Evolutionary conservation across 2,888 invertebrate species (phyloP).

Genomic region (Melinaea marsaeus): DNA sequence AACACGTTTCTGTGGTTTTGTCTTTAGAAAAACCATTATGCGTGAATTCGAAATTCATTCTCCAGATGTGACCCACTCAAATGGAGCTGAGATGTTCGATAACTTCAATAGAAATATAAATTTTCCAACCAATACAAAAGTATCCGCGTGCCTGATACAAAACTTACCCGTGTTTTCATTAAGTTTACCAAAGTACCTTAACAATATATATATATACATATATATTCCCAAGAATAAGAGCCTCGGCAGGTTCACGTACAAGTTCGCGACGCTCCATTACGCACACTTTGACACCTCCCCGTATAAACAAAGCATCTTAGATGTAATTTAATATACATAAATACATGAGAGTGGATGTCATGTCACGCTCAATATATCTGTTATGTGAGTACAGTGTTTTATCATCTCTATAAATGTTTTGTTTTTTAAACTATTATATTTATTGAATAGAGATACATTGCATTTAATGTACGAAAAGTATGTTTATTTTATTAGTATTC

Average conservation of each 20-base stretch:
- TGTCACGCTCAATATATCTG: conserved; percentile 25
- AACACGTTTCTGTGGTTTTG: no score
- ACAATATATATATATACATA: background rate
- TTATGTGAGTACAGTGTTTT: conserved; percentile 9
- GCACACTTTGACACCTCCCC: conserved; percentile 33
- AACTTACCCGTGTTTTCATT: background rate
- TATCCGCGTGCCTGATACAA: background rate
- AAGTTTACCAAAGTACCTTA: conserved; percentile 4
- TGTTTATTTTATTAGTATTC: conserved; percentile 13
- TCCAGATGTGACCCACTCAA: background rate
- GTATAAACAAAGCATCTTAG: conserved; percentile 35
- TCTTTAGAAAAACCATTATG: no score
- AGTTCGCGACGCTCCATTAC: conserved; percentile 36
- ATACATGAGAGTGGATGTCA: conserved; percentile 27
- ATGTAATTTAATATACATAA: conserved; percentile 32
- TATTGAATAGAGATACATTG: no score
- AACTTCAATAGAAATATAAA: background rate
- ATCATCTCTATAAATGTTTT: conserved; percentile 15
- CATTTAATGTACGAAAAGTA: background rate
- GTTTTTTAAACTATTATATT: background rate
- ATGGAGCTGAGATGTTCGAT: background rate
- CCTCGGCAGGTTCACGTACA: conserved; percentile 29
- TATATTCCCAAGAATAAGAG: conserved; percentile 17
- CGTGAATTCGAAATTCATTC: background rate
- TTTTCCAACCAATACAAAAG: background rate